Evolutionary conservation across 2,888 invertebrate genomes (phyloP), one percentile per base, ranked within the genome.

Genomic region (Lymantria monacha): DNA sequence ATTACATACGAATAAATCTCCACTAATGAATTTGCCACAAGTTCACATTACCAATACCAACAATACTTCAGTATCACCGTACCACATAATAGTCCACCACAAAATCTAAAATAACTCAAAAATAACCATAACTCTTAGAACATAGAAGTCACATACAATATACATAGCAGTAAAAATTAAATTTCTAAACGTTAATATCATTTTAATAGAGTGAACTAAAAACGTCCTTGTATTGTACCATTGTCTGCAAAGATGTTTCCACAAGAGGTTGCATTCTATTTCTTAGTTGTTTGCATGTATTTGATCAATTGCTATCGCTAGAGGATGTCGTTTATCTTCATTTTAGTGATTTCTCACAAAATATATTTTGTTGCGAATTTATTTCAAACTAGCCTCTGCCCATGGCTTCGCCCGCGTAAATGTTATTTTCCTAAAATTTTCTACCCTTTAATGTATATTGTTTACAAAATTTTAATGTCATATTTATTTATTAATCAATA

Each of bases 181-280:
- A 33, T 64, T 59, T 61, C 60, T 51, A 55, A 30, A 56, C 37
- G 74, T 85, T n/a, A 86, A 88, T 85, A 82, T 84, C 76, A 66
- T 81, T 87, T 88, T 88, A 87, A 88, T 88, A 79, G 76, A 80
- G 80, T 78, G 83, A 81, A 81, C 80, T 77, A 84, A 85, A 85
- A 77, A 79, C 85, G 87, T 85, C 89, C 89, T 88, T 89, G 86
- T 82, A 74, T 87, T 88, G 88, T 88, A 70, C 85, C 65, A 86
- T 89, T 88, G 87, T 87, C 64, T 74, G 72, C 63, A 61, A 66
- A 72, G 78, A 79, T 71, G 72, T 73, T 72, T 69, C 73, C 72
- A 81, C 81, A 79, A 84, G 71, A 81, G 81, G 84, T 81, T 83
- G 83, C 81, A 73, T 80, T 79, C 66, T 65, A 72, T 61, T 74